Percentiles rank a stretch among this genome's conserved stretches.
These are phyloP conservation scores for Cyphomyrmex costatus DNA, from an alignment of 1,140 invertebrate genomes.

Conservation along the genomic window DNA sequence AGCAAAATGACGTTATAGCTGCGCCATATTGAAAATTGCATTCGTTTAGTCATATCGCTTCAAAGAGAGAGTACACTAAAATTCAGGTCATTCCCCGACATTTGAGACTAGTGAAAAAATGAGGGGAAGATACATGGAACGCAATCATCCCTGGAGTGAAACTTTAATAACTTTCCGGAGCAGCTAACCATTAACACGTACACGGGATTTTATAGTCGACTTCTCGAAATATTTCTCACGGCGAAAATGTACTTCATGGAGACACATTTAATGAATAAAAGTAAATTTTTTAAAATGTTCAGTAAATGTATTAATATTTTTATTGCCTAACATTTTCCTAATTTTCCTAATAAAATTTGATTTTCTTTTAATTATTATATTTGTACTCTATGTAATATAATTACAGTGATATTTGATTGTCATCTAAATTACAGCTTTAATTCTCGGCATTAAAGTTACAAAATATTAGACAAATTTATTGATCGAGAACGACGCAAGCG, in stretches of 20 bases:
- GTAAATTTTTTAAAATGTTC: background rate
- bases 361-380: background rate
- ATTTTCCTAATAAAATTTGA: background rate
- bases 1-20: conserved; percentile 58
- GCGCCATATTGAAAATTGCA: conserved; percentile 72
- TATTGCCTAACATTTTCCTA: background rate
- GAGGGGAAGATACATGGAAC: conserved; percentile 20
- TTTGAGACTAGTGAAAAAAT: conserved; percentile 54
- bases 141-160: conserved; percentile 48
- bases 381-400: background rate
- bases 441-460: background rate
- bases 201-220: background rate
- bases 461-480: conserved; percentile 11
- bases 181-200: conserved; percentile 37
- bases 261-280: conserved; percentile 5
- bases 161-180: background rate
- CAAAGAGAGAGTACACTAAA: conserved; percentile 74
- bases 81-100: conserved; percentile 65
- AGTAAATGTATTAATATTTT: background rate
- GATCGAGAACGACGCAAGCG: background rate
- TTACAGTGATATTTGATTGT: background rate
- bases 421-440: background rate
- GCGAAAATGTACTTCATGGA: too few species aligned
- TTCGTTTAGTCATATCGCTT: conserved; percentile 71
- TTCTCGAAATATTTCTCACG: conserved; percentile 6